phyloP scores from a whole-genome alignment of 2,888 invertebrate genomes.

The Hemistola chrysoprasaria region DNA sequence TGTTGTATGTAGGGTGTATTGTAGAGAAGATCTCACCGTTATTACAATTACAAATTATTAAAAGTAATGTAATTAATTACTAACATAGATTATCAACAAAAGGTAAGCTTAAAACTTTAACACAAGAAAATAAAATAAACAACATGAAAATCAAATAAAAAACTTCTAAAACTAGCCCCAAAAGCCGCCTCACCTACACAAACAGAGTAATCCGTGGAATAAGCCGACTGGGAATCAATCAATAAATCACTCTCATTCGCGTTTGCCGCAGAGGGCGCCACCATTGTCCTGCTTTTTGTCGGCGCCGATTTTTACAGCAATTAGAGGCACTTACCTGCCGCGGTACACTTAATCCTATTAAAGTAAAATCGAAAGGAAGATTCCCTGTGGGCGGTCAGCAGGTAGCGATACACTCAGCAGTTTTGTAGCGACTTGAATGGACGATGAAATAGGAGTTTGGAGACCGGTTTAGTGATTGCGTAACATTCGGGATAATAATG shows the following conservation, averaged over 20 bases:
- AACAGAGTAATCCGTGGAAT: slow-evolving; percentile 66
- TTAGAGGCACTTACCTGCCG: slow-evolving; percentile 79
- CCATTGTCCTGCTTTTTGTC: slow-evolving; percentile 64
- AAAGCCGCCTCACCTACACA: slow-evolving; percentile 64
- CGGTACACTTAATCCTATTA: slow-evolving; percentile 71
- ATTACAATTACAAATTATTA: too few species aligned
- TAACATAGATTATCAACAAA: too few species aligned
- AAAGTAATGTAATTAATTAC: too few species aligned
- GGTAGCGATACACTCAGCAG: slow-evolving; percentile 26
- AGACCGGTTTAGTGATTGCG: slow-evolving; percentile 25
- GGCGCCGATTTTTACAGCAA: slow-evolving; percentile 79
- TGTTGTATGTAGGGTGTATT: too few species aligned
- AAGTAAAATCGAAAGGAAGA: slow-evolving; percentile 33
- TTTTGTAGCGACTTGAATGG: slow-evolving; percentile 27
- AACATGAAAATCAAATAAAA: background rate
- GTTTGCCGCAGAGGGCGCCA: slow-evolving; percentile 66
- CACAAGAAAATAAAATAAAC: too few species aligned
- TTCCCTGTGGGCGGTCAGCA: slow-evolving; percentile 58
- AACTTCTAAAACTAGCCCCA: slow-evolving; percentile 25
- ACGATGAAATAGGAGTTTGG: slow-evolving; percentile 24
- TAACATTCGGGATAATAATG: slow-evolving; percentile 18
- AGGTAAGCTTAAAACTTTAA: too few species aligned
- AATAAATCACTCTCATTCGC: slow-evolving; percentile 77
- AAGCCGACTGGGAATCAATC: slow-evolving; percentile 48
- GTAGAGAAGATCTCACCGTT: too few species aligned